A percentile compares a stretch with the other conserved stretches of the same genome.
phyloP scores from a whole-genome alignment of 2,113 vertebrate genomes.

The Carassius gibelio region DNA sequence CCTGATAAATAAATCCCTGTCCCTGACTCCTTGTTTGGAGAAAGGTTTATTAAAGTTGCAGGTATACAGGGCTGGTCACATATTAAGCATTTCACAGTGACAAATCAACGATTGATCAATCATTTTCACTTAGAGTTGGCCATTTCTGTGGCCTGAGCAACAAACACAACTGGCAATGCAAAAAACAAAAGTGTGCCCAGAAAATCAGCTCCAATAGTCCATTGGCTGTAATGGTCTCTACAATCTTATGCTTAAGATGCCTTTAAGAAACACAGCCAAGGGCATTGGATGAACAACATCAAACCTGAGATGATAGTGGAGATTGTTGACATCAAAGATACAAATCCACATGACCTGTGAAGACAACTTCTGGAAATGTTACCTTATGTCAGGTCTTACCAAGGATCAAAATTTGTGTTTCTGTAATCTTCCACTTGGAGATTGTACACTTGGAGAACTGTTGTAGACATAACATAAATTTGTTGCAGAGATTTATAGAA shows the following conservation, averaged over 20 bases:
- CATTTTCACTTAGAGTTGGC: not conserved
- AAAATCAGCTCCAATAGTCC: not conserved
- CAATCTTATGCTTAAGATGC: not conserved
- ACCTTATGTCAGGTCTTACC: not conserved
- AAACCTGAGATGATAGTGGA: not conserved
- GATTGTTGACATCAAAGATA: not conserved
- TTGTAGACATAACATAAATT: too few species aligned
- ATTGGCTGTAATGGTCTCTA: not conserved
- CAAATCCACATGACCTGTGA: not conserved
- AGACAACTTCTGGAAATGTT: not conserved
- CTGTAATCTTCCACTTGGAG: not conserved
- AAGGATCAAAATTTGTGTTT: not conserved
- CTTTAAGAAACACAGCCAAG: not conserved
- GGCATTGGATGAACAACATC: not conserved
- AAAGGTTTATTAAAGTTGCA: not conserved
- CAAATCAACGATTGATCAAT: not conserved
- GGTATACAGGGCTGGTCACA: not conserved
- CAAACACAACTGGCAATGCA: not conserved
- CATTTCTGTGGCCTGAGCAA: not conserved
- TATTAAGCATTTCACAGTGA: not conserved
- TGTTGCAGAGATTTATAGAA: conserved; percentile 4
- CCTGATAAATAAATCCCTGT: not conserved
- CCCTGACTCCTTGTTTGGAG: not conserved
- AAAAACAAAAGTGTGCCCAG: not conserved
- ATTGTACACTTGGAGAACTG: conserved; percentile 55